Base-by-base conservation (phyloP, 2,113 vertebrate genomes). In the Cacatua alba region DNA sequence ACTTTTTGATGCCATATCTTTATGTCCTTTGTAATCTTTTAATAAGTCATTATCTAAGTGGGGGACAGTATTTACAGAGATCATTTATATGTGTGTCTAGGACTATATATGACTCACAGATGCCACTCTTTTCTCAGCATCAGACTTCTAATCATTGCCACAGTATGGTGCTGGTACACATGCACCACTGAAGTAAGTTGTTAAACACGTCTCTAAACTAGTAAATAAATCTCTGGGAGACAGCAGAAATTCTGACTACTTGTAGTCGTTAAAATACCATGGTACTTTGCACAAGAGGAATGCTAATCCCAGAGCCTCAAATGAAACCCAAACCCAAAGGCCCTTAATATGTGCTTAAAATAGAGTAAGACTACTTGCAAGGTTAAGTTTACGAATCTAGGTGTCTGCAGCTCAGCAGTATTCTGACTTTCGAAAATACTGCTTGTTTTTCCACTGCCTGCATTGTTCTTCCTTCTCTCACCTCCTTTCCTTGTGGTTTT, bases 211-310 rank as follows among this genome's bases (percentile, higher is more conserved):
- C 71, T 83, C 35, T 68, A 75, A 88, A 91, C 51, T 62, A 67
- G 48, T 82, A 88, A 92, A 88, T 81, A 93, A 95, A 92, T 78
- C 64, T 93, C 88, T 71, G 51, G n/a, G 53, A 69, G 25, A 88
- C 18, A 46, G 52, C 43, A 90, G 60, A 93, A 96, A 74, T 44
- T 70, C 71, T 93, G 68, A 77, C 85, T 90, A 74, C 60, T 83
- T 81, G 39, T 80, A 70, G 92, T 93, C 72, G 92, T 96, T 97
- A 95, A 96, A 96, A 97, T 95, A 92, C 94, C 72, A 88, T 81
- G 79, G 82, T 88, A 68, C 64, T 97, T 92, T 91, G 92, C 68
- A 94, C 93, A 92, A 75, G 64, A 81, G 80, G 80, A 94, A 96
- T 93, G 79, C 55, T 95, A 94, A 96, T 96, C 90, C 68, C 18